Evolutionary conservation across 2,888 invertebrate genomes (phyloP), one percentile per base, ranked within the genome.

Genomic region (Labia minor): DNA sequence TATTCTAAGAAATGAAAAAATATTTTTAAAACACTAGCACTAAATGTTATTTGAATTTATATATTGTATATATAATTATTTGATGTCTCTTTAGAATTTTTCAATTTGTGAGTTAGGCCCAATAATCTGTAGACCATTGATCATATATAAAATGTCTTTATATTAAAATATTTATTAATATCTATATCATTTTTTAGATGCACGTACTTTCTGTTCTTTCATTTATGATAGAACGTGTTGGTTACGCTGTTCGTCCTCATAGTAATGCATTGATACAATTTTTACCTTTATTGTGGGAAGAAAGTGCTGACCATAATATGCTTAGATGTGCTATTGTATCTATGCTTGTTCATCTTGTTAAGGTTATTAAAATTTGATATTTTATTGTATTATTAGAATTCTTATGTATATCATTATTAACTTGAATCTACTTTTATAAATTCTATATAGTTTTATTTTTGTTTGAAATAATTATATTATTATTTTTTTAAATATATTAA

Each of bases 181-280:
- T n/a, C n/a, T n/a, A n/a, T 26, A 8, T 72, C 70, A 69, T 67
- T 69, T 78, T 78, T 62, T 75, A 88, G 86, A 93, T 95, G 90
- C 90, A 92, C 76, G 90, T 95, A 19, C 81, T 97, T 37, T 89
- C 89, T 78, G 92, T 93, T 68, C 85, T 95, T 77, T 92, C 94
- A 62, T 88, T 90, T 75, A 86, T 95, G 75, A 88, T 94, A 73
- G 94, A 95, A 78, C 84, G 93, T 67, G 88, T 92, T 76, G 92
- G 89, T 19, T 82, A 84, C 64, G 85, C 85, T 65, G 88, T 91
- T 64, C 86, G 85, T 66, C 85, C 87, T 0, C 85, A 89, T 77
- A 82, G 83, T 67, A 81, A 83, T 68, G 83, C 87, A 16, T 82
- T 96, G 66, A 85, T 90, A 72, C 84, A 86, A 68, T 95, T 93